phyloP scores from a whole-genome alignment of 2,113 vertebrate species.

The Anthoscopus minutus region DNA sequence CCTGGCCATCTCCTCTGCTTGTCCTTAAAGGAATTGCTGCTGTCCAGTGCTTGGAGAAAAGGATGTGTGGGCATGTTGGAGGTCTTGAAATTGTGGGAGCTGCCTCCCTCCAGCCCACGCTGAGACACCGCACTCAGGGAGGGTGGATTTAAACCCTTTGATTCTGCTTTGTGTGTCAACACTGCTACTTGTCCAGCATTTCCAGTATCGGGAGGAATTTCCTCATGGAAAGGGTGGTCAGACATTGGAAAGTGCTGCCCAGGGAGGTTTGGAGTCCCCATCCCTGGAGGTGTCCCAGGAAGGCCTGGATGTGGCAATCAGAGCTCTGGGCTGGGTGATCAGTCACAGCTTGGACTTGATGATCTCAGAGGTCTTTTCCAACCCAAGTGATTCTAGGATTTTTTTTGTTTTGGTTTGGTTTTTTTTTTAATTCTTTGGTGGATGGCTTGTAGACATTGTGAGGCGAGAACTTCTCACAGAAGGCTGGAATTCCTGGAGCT shows the following conservation, averaged over 20 bases:
- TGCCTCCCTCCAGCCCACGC: background rate
- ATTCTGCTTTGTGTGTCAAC: background rate
- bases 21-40: background rate
- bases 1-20: background rate
- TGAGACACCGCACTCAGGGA: background rate
- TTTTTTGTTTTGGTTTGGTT: background rate
- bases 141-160: background rate
- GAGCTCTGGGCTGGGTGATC: background rate
- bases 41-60: background rate
- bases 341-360: fast-evolving
- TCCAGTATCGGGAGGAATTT: background rate
- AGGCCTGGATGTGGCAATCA: background rate
- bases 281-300: background rate
- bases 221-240: background rate
- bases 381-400: background rate
- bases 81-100: background rate
- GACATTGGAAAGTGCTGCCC: background rate
- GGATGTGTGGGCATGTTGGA: background rate
- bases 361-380: background rate
- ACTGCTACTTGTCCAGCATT: background rate
- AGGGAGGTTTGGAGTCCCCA: background rate
- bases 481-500: background rate
- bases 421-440: background rate
- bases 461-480: background rate
- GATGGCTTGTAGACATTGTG: background rate